These are phyloP conservation scores for Vidua chalybeata DNA, from an alignment of 2,113 vertebrate species.

Conservation along the genomic window DNA sequence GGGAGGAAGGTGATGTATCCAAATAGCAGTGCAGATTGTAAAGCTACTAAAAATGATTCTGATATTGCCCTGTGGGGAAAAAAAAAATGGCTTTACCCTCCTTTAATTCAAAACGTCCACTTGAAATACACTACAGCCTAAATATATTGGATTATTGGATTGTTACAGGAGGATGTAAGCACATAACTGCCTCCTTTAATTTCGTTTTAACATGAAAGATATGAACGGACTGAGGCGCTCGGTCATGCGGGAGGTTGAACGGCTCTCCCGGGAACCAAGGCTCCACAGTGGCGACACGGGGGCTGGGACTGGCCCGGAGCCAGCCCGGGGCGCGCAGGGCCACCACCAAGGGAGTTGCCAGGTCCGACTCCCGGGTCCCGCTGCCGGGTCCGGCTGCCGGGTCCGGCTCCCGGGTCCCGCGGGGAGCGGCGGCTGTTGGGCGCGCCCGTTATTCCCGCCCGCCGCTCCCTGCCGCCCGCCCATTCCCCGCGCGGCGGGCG, in stretches of 20 bases:
- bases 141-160: not conserved
- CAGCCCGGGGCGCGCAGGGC: not conserved
- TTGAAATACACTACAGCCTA: not conserved
- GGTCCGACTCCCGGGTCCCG: not conserved
- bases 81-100: not conserved
- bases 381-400: too few relatives aligned
- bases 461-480: not conserved
- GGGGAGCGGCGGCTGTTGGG: not conserved
- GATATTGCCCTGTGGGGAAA: not conserved
- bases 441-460: not conserved
- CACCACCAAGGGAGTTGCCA: too few relatives aligned
- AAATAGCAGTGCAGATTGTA: not conserved
- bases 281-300: rapidly evolving
- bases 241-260: rapidly evolving
- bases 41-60: not conserved
- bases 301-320: not conserved
- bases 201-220: not conserved
- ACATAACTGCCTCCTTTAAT: not conserved
- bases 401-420: not conserved
- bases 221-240: rapidly evolving
- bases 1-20: too few relatives aligned
- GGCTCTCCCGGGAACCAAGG: rapidly evolving
- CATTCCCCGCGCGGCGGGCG: not conserved
- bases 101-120: not conserved
- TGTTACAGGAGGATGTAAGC: not conserved